These are phyloP conservation scores for Chaetodon auriga DNA, from an alignment of 2,113 vertebrate species.

Conservation along the genomic window DNA sequence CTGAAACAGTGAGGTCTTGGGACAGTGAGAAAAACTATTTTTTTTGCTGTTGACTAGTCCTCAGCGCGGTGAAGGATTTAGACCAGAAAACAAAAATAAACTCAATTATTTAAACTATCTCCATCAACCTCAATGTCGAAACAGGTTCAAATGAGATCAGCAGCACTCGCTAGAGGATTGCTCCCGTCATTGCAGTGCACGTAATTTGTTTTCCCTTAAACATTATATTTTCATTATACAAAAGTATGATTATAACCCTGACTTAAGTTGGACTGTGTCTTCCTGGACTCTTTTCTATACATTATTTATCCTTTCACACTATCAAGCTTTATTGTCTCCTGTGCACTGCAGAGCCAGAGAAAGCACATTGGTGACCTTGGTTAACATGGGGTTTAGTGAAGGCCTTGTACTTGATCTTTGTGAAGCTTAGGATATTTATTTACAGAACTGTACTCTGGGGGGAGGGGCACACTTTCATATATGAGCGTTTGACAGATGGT, in stretches of 20 bases:
- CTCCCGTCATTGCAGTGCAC: neutral
- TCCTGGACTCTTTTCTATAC: conserved; percentile 1
- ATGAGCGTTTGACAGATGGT: conserved; percentile 76
- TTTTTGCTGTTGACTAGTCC: neutral
- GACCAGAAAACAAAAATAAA: neutral
- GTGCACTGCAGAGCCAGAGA: neutral
- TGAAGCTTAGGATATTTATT: conserved; percentile 53
- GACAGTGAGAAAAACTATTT: neutral
- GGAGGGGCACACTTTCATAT: conserved; percentile 53
- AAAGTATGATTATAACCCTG: neutral
- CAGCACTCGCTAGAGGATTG: neutral
- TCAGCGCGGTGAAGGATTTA: neutral
- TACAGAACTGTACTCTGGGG: conserved; percentile 31
- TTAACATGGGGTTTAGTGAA: conserved; percentile 1
- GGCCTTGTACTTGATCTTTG: conserved; percentile 1
- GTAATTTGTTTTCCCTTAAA: neutral
- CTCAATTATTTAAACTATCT: conserved; percentile 12
- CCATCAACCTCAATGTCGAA: neutral
- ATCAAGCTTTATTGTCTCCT: neutral
- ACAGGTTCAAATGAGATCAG: neutral
- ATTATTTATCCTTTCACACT: conserved; percentile 2
- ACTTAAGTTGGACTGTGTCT: neutral
- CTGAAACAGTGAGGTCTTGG: neutral
- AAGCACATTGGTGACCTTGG: neutral
- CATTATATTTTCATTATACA: neutral